phyloP scores from a whole-genome alignment of 2,113 vertebrate genomes.

The Prochilodus magdalenae region DNA sequence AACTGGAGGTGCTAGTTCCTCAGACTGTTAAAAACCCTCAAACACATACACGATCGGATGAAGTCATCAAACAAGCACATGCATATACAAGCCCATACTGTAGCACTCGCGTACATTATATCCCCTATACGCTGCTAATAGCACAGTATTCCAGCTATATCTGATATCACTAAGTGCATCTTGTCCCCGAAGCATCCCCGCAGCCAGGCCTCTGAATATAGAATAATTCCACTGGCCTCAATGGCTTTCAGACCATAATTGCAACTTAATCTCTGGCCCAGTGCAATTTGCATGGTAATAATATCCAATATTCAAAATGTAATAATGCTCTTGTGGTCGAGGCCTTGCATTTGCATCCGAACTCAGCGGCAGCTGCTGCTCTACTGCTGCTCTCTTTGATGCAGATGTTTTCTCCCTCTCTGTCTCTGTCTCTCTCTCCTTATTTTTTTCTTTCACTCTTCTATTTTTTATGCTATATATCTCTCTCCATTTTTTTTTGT shows the following conservation, averaged over 20 bases:
- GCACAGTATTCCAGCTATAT: constrained; percentile 32
- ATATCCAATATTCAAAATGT: constrained; percentile 59
- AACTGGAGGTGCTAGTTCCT: background rate
- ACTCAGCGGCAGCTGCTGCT: constrained; percentile 49
- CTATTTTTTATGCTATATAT: background rate
- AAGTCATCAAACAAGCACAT: background rate
- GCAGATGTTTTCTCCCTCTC: constrained; percentile 19
- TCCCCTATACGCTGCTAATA: constrained; percentile 16
- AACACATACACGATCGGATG: too few species aligned
- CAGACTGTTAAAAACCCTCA: constrained; percentile 2
- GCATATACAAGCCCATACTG: background rate
- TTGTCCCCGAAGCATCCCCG: constrained; percentile 14
- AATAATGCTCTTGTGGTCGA: constrained; percentile 51
- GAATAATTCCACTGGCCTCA: constrained; percentile 42
- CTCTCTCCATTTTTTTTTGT: background rate
- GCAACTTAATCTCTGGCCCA: constrained; percentile 59
- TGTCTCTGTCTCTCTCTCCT: background rate
- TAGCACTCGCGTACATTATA: background rate
- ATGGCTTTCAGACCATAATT: constrained; percentile 59
- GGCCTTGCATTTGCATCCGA: constrained; percentile 48
- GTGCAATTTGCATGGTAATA: constrained; percentile 61
- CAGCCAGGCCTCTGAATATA: constrained; percentile 40
- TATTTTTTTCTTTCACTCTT: background rate
- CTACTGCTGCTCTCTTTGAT: constrained; percentile 40
- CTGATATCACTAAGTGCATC: constrained; percentile 52